phyloP scores from a whole-genome alignment of 2,888 invertebrate genomes.

The Coelopa pilipes region DNA sequence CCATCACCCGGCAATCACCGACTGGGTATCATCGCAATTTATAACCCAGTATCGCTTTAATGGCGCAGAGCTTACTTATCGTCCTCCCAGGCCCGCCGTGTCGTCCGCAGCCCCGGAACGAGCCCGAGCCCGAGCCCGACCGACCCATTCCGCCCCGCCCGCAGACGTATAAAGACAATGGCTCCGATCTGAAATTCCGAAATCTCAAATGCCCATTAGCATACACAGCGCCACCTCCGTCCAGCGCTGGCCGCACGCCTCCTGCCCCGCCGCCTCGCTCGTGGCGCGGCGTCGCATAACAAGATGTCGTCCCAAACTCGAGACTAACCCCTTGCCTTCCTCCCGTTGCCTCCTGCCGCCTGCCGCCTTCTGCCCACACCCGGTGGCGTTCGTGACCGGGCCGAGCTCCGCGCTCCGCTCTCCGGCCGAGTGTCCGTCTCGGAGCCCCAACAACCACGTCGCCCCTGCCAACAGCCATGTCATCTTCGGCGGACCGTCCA shows the following conservation, averaged over 20 bases:
- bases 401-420: too few relatives aligned
- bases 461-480: neutral
- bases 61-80: slow-evolving; percentile 59
- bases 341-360: slow-evolving; percentile 46
- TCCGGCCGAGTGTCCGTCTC: slow-evolving; percentile 1
- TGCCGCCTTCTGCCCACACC: too few relatives aligned
- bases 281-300: slow-evolving; percentile 2
- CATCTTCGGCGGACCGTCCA: slow-evolving; percentile 16
- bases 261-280: neutral
- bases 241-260: slow-evolving; percentile 27
- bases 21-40: slow-evolving; percentile 54
- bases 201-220: slow-evolving; percentile 62
- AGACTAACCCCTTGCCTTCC: slow-evolving; percentile 59
- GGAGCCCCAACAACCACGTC: neutral
- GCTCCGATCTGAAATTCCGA: slow-evolving; percentile 57
- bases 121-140: too few relatives aligned
- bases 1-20: slow-evolving; percentile 62
- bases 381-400: too few relatives aligned
- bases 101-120: too few relatives aligned
- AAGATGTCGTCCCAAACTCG: slow-evolving; percentile 55
- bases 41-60: slow-evolving; percentile 48
- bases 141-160: slow-evolving; percentile 2
- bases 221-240: slow-evolving; percentile 44
- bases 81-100: slow-evolving; percentile 51
- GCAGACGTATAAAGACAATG: slow-evolving; percentile 4